A percentile compares a stretch with the other conserved stretches of the same genome.
Conservation (phyloP, 2,797 vertebrate genomes). For the Erpetoichthys calabaricus region DNA sequence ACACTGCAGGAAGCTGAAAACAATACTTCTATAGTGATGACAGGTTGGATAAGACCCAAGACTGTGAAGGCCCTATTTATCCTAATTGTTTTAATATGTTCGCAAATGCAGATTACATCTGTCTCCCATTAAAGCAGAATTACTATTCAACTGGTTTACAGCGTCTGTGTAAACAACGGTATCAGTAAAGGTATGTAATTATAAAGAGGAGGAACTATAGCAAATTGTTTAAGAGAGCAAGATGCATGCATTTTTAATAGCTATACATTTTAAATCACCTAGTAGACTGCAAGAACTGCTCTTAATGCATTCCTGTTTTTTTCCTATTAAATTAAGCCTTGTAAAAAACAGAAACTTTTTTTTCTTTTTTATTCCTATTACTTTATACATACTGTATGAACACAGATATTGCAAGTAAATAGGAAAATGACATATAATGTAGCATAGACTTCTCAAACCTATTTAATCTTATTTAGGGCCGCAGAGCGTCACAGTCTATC, state of each 20-base stretch:
- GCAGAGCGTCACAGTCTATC: too few species aligned
- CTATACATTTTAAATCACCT: too few species aligned
- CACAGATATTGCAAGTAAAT: too few species aligned
- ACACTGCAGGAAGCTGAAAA: background rate
- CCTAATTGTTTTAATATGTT: background rate
- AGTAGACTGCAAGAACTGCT: too few species aligned
- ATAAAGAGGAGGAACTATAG: background rate
- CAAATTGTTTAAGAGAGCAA: background rate
- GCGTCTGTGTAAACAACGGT: background rate
- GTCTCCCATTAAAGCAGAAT: background rate
- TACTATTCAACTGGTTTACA: background rate
- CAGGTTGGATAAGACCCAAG: background rate
- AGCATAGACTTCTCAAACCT: too few species aligned
- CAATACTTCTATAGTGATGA: background rate
- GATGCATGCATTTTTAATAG: background rate
- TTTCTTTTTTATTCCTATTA: too few species aligned
- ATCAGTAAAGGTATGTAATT: background rate
- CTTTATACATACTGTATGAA: too few species aligned
- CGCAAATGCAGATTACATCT: background rate
- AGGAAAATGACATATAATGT: too few species aligned
- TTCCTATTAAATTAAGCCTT: too few species aligned
- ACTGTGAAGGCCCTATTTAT: background rate
- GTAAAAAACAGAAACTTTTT: too few species aligned
- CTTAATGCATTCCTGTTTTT: too few species aligned
- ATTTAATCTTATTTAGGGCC: too few species aligned